Conservation (phyloP, 2,888 invertebrate genomes). For the Phengaris alcon region DNA sequence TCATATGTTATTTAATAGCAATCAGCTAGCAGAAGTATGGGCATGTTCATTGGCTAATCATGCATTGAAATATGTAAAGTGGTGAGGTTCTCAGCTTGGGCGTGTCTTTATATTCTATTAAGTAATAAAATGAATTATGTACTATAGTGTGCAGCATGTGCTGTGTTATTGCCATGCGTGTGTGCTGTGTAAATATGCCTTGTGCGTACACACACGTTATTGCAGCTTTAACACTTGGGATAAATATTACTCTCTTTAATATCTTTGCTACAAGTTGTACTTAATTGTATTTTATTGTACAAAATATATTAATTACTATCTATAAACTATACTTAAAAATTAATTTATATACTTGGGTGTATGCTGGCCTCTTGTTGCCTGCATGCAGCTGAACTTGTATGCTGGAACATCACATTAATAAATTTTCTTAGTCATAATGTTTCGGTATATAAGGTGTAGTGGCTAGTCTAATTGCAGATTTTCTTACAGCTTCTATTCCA, state of each 20-base stretch:
- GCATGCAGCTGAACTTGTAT: conserved; percentile 77
- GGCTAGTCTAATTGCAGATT: conserved; percentile 79
- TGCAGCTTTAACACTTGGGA: conserved; percentile 78
- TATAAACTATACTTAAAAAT: conserved; percentile 72
- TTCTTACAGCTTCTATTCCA: conserved; percentile 80
- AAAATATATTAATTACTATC: conserved; percentile 83
- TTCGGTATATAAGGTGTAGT: conserved; percentile 77
- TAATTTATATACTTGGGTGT: conserved; percentile 77
- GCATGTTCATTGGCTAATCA: conserved; percentile 80
- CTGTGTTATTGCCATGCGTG: conserved; percentile 74
- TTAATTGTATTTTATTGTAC: conserved; percentile 84
- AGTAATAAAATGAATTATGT: conserved; percentile 75
- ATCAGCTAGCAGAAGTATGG: conserved; percentile 73
- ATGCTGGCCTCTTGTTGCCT: conserved; percentile 75
- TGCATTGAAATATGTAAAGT: conserved; percentile 79
- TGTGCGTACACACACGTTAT: conserved; percentile 77
- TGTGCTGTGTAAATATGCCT: conserved; percentile 79
- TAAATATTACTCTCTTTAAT: conserved; percentile 80
- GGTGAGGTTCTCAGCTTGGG: conserved; percentile 75
- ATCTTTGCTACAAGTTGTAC: conserved; percentile 85
- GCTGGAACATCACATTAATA: conserved; percentile 75
- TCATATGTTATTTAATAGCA: conserved; percentile 78
- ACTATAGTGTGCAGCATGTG: conserved; percentile 77
- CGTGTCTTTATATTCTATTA: conserved; percentile 78
- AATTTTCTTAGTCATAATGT: conserved; percentile 75